Evolutionary conservation across 2,888 invertebrate genomes (phyloP), one percentile per base, ranked within the genome.

Genomic region (Polia nebulosa): DNA sequence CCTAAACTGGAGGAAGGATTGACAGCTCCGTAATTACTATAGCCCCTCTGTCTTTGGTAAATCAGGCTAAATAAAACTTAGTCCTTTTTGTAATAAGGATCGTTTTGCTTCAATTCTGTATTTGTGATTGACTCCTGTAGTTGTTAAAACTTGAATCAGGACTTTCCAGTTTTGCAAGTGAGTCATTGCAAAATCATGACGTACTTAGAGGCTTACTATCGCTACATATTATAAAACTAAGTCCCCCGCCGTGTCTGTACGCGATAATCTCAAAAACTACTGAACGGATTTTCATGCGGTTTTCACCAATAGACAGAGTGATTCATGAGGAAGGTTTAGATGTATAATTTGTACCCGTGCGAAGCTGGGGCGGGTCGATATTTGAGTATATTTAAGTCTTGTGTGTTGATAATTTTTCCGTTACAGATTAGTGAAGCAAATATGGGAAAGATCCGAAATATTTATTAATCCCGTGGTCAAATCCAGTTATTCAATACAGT

Each of bases 121-220:
- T 25, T 44, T 36, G 25, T 47, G 9, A 45, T 61, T 45, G 47
- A 49, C 29, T 63, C 44, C 49, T 52, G 45, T 32, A 36, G 27
- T 55, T 63, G 49, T 62, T 68, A 39, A 66, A 62, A n/a, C 41
- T 68, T 66, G 49, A 68, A 71, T 66, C 70, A 69, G 81, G 81
- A 70, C 52, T 83, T 83, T 62, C 83, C 83, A 59, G 57, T 68
- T 80, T 20, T 29, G 55, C 27, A 44, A 34, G 44, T 78, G 81
- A 81, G 65, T 83, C 79, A 81, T 29, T 52, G 47, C 20, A 11
- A 22, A 60, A 66, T 49, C 22, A 60, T 67, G 52, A 74, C 66
- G 51, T 61, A 49, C 27, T 25, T 27, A 36, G 15, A 36, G 36
- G 29, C 32, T n/a, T 32, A n/a, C n/a, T n/a, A n/a, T n/a, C n/a